Evolutionary conservation across 1,140 invertebrate species (phyloP).

Genomic region (Nylanderia fulva): DNA sequence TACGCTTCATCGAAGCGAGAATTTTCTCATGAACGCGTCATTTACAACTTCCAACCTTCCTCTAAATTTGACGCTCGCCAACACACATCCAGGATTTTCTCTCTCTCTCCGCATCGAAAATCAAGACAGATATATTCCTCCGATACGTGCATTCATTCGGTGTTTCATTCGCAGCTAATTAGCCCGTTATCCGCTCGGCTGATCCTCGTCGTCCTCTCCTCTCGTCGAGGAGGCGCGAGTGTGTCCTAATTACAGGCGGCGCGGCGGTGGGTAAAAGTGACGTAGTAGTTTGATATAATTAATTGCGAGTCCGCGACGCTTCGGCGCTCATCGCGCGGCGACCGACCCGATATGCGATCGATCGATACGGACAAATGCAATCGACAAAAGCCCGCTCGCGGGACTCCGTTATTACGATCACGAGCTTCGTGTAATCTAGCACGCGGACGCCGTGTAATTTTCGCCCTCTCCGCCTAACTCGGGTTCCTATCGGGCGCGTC

Average conservation of each 20-base stretch:
- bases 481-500: not conserved
- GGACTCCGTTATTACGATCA: constrained; percentile 51
- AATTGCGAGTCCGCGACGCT: constrained; percentile 37
- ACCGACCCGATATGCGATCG: not conserved
- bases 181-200: constrained; percentile 35
- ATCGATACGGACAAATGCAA: constrained; percentile 60
- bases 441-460: constrained; percentile 62
- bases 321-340: constrained; percentile 15
- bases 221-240: not conserved
- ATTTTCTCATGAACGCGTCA: constrained; percentile 40
- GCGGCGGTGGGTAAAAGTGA: constrained; percentile 61
- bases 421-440: constrained; percentile 62
- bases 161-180: constrained; percentile 41
- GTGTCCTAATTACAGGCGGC: constrained; percentile 46
- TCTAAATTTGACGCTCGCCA: constrained; percentile 29
- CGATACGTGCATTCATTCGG: constrained; percentile 8
- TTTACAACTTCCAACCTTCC: constrained; percentile 46
- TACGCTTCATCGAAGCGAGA: constrained; percentile 53
- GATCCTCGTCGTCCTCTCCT: not conserved
- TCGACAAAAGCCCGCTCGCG: constrained; percentile 57
- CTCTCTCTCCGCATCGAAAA: constrained; percentile 15
- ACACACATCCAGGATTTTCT: too few relatives aligned
- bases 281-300: constrained; percentile 55
- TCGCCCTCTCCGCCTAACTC: constrained; percentile 29
- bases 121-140: constrained; percentile 45